These are phyloP conservation scores for Ptilonorhynchus violaceus DNA, from an alignment of 2,113 vertebrate genomes.

Conservation along the genomic window DNA sequence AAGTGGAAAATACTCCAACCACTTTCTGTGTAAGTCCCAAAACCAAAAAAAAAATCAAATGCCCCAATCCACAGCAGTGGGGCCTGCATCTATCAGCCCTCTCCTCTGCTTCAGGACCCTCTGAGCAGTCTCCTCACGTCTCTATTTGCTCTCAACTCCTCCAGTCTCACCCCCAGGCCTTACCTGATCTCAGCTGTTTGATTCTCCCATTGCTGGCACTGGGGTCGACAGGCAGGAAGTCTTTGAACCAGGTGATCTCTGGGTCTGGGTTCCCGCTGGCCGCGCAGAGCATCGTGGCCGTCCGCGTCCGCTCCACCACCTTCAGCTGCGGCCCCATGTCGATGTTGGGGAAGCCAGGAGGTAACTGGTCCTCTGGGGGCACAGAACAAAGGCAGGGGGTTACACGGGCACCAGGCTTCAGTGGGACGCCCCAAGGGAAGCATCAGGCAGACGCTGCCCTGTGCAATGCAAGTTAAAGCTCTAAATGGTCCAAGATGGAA, in stretches of 20 bases:
- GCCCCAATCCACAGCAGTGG: not conserved
- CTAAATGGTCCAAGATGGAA: fast-evolving
- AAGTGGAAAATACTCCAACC: not conserved
- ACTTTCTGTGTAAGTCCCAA: not conserved
- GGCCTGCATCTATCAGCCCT: not conserved
- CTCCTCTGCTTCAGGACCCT: not conserved
- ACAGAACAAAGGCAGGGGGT: not conserved
- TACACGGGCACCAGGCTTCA: not conserved
- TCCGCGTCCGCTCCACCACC: conserved; percentile 94
- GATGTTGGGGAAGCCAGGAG: conserved; percentile 92
- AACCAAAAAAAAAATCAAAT: not conserved
- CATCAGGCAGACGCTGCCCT: not conserved
- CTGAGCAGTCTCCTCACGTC: not conserved
- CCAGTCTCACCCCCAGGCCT: not conserved
- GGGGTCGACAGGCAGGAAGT: conserved; percentile 96
- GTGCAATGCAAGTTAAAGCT: fast-evolving
- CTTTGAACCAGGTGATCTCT: conserved; percentile 98
- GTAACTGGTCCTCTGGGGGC: conserved; percentile 90
- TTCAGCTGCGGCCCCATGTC: conserved; percentile 99
- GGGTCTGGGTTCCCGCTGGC: conserved; percentile 97
- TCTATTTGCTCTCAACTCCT: fast-evolving
- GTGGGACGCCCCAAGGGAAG: fast-evolving
- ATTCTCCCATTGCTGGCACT: conserved; percentile 90
- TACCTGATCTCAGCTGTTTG: conserved; percentile 96
- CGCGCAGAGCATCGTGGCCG: conserved; percentile 96